phyloP scores from a whole-genome alignment of 2,113 vertebrate genomes.

The Calonectris borealis region DNA sequence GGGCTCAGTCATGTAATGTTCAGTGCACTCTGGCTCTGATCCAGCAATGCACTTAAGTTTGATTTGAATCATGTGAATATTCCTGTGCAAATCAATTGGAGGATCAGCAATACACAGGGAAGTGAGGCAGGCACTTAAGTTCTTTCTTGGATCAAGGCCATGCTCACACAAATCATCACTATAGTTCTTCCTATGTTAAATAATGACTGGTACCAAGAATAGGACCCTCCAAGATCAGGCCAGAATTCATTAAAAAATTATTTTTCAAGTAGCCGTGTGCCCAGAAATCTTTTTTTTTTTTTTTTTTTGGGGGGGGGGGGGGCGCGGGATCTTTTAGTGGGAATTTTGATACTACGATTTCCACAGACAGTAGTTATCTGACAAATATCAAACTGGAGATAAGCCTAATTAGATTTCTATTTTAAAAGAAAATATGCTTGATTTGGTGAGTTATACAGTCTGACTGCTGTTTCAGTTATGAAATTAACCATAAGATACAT shows the following conservation, averaged over 20 bases:
- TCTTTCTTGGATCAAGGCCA: constrained; percentile 4
- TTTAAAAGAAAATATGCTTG: background rate
- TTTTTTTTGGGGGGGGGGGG: too few species aligned
- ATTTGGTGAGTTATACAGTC: background rate
- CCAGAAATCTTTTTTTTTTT: background rate
- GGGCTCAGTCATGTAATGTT: background rate
- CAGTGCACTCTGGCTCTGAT: background rate
- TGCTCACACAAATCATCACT: background rate
- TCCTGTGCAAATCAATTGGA: background rate
- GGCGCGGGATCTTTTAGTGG: background rate
- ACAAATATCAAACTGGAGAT: background rate
- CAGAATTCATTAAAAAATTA: background rate
- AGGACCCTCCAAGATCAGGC: background rate
- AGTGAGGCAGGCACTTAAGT: background rate
- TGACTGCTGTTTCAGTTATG: background rate
- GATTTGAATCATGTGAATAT: constrained; percentile 21
- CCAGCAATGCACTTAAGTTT: constrained; percentile 49
- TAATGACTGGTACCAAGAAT: background rate
- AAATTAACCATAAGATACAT: background rate
- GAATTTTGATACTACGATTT: background rate
- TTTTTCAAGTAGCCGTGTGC: background rate
- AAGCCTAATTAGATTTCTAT: background rate
- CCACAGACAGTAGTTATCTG: background rate
- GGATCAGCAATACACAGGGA: background rate
- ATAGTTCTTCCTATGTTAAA: background rate